phyloP scores from a whole-genome alignment of 1,140 invertebrate genomes.

The Daktulosphaira vitifoliae region DNA sequence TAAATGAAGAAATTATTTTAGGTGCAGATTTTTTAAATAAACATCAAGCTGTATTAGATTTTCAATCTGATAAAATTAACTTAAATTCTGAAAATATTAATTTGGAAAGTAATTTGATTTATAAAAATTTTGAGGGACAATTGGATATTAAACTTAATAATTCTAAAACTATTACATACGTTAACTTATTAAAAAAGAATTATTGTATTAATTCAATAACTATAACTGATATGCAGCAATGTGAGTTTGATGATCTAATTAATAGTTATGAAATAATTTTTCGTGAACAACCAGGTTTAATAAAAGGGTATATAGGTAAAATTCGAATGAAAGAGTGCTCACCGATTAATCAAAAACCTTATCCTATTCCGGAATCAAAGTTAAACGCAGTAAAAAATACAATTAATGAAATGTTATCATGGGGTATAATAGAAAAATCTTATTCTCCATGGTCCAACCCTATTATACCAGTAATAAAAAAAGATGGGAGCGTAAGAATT shows the following conservation, averaged over 20 bases:
- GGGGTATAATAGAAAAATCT: conserved; percentile 1
- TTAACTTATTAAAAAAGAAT: too few species aligned
- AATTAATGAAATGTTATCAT: not conserved
- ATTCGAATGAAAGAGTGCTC: not conserved
- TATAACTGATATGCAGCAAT: too few species aligned
- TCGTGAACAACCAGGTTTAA: not conserved
- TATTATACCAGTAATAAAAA: not conserved
- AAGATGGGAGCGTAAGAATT: not conserved
- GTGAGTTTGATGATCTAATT: not conserved
- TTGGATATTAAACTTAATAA: too few species aligned
- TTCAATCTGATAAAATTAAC: not conserved
- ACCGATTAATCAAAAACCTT: not conserved
- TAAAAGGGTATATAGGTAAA: not conserved
- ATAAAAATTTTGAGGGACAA: too few species aligned
- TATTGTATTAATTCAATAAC: too few species aligned
- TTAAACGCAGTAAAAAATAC: not conserved
- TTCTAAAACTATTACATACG: too few species aligned
- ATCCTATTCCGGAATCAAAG: not conserved
- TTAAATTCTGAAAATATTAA: too few species aligned
- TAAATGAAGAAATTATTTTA: not conserved
- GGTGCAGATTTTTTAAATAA: not conserved
- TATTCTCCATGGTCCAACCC: not conserved
- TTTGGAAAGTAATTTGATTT: too few species aligned
- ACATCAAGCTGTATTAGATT: not conserved
- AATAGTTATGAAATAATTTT: not conserved